Percentiles rank a stretch among this genome's conserved stretches.
Evolutionary conservation across 2,113 vertebrate genomes (phyloP).

Genomic region (Parus major): DNA sequence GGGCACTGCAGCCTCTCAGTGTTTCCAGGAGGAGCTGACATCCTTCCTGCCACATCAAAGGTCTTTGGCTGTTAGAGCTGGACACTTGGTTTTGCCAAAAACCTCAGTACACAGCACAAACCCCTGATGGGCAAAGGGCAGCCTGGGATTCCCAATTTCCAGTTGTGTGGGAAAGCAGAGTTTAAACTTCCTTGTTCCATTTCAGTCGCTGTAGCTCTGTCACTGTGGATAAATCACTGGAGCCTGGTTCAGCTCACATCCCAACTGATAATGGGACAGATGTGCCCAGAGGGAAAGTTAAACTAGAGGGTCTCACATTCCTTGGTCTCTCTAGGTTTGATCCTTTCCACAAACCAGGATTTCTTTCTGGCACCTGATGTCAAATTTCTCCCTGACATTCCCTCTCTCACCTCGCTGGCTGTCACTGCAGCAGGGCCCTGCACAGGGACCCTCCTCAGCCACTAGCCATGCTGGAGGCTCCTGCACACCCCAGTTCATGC

Average conservation of each 20-base stretch:
- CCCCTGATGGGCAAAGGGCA: neutral
- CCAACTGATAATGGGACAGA: accelerated
- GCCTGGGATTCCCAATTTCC: neutral
- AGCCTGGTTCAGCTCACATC: neutral
- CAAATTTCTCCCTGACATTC: neutral
- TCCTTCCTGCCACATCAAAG: neutral
- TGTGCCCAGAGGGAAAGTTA: neutral
- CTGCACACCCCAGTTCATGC: neutral
- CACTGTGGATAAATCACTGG: neutral
- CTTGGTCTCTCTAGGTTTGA: neutral
- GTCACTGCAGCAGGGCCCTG: neutral
- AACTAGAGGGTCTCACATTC: neutral
- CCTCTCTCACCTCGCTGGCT: accelerated
- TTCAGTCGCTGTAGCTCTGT: neutral
- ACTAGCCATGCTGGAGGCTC: neutral
- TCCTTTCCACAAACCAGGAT: neutral
- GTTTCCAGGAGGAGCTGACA: neutral
- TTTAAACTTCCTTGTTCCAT: neutral
- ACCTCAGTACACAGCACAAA: accelerated
- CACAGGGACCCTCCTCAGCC: neutral
- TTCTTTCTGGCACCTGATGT: neutral
- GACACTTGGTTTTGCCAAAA: neutral
- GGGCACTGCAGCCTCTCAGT: neutral
- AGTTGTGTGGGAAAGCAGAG: neutral
- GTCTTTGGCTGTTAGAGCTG: neutral